Percentiles rank a stretch among this genome's conserved stretches.
These are phyloP conservation scores for Melanotaenia parkinsoni DNA, from an alignment of 2,797 vertebrate genomes.

Conservation along the genomic window DNA sequence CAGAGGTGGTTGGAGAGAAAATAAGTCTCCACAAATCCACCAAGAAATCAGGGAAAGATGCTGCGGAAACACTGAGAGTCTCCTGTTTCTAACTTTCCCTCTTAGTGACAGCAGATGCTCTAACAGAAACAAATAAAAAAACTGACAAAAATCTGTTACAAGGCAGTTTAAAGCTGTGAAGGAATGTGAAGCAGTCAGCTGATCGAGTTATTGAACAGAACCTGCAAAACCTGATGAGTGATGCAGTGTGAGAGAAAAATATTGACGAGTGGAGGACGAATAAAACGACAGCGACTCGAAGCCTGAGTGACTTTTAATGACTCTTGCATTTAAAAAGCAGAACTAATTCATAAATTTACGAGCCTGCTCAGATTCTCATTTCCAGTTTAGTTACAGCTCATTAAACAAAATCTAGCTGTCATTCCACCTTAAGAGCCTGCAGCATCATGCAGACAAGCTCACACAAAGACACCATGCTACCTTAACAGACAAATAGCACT, in stretches of 20 bases:
- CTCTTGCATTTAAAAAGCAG: slow-evolving; percentile 32
- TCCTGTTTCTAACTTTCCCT: neutral
- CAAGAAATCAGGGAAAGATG: neutral
- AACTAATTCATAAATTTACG: slow-evolving; percentile 27
- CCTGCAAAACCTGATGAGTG: no score
- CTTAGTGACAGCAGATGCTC: neutral
- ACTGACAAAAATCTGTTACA: neutral
- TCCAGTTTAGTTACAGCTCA: slow-evolving; percentile 17
- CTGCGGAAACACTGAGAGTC: neutral
- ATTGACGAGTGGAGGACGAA: neutral
- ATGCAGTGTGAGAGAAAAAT: neutral
- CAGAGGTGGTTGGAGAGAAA: neutral
- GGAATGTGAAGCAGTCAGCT: neutral
- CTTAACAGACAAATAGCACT: neutral
- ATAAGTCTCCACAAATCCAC: slow-evolving; percentile 8
- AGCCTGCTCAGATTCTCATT: neutral
- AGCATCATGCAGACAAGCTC: neutral
- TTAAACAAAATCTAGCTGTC: slow-evolving; percentile 11
- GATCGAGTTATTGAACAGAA: no score
- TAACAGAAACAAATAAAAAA: no score
- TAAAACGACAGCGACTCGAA: neutral
- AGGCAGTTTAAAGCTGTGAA: neutral
- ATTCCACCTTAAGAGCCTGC: slow-evolving; percentile 23
- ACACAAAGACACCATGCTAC: neutral
- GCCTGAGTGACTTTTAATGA: slow-evolving; percentile 4